A percentile compares a stretch with the other conserved stretches of the same genome.
These are phyloP conservation scores for Athrips mouffetella DNA, from an alignment of 2,888 invertebrate genomes.

Conservation along the genomic window DNA sequence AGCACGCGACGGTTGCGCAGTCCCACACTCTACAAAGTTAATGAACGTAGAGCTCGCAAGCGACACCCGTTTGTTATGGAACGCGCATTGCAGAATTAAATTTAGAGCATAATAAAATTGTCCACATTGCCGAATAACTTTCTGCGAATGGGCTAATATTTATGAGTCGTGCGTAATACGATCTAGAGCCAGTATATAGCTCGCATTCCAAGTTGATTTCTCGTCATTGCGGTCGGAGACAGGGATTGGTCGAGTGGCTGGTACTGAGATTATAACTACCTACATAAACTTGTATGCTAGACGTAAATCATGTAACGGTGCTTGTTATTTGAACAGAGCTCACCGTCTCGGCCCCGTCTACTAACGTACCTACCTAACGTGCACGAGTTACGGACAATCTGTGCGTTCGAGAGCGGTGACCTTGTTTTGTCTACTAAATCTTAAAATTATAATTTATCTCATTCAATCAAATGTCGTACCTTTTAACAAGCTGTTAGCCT, in stretches of 20 bases:
- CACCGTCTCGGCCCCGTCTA: conserved; percentile 54
- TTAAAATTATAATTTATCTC: not conserved
- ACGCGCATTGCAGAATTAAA: conserved; percentile 42
- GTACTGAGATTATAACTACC: conserved; percentile 8
- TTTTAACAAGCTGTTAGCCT: not conserved
- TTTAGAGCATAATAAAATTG: conserved; percentile 37
- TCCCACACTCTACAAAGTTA: conserved; percentile 55
- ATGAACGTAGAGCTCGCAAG: conserved; percentile 46
- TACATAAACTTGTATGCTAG: conserved; percentile 25
- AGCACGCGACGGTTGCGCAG: conserved; percentile 53
- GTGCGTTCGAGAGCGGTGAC: conserved; percentile 29
- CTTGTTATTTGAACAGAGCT: conserved; percentile 40
- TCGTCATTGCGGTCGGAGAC: conserved; percentile 26
- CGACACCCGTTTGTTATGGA: conserved; percentile 38
- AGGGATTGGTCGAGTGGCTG: not conserved
- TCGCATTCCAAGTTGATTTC: conserved; percentile 28
- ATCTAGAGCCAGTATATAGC: conserved; percentile 13
- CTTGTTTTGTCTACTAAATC: conserved; percentile 29
- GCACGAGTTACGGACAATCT: conserved; percentile 38
- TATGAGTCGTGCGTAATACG: conserved; percentile 19
- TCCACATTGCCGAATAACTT: conserved; percentile 24
- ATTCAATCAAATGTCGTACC: not conserved
- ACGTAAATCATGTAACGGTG: conserved; percentile 45
- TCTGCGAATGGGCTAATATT: conserved; percentile 19
- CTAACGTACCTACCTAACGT: conserved; percentile 37